phyloP scores from a whole-genome alignment of 2,888 invertebrate genomes.

The Dasypogon diadema region DNA sequence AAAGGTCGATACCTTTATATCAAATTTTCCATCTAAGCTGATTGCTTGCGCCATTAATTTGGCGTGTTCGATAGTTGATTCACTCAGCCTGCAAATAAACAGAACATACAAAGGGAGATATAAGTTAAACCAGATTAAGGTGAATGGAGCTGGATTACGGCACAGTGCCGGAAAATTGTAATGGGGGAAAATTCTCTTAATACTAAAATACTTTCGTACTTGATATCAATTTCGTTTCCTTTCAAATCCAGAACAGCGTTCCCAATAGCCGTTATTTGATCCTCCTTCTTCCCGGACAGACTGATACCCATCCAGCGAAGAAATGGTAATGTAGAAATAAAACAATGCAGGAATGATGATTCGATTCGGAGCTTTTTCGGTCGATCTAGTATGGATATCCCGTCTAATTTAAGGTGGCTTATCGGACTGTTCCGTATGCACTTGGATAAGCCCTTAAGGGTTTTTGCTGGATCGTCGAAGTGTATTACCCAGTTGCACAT shows the following conservation, averaged over 20 bases:
- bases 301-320: slow-evolving; percentile 63
- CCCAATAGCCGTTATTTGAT: slow-evolving; percentile 62
- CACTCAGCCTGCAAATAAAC: slow-evolving; percentile 60
- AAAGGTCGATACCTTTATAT: slow-evolving; percentile 63
- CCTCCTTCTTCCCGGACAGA: slow-evolving; percentile 62
- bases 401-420: slow-evolving; percentile 63
- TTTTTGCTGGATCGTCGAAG: slow-evolving; percentile 61
- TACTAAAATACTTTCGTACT: slow-evolving; percentile 58
- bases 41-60: slow-evolving; percentile 63
- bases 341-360: slow-evolving; percentile 61
- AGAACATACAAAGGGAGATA: slow-evolving; percentile 37
- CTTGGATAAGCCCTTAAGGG: slow-evolving; percentile 61
- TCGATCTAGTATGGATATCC: slow-evolving; percentile 62
- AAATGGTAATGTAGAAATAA: slow-evolving; percentile 60
- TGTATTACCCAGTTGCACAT: slow-evolving; percentile 63
- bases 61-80: slow-evolving; percentile 63
- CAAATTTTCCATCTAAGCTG: slow-evolving; percentile 63
- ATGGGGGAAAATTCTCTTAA: slow-evolving; percentile 16
- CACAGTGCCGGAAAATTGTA: neutral
- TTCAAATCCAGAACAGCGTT: slow-evolving; percentile 62
- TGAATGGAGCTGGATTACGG: neutral
- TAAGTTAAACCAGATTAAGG: slow-evolving; percentile 40
- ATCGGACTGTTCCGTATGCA: slow-evolving; percentile 61
- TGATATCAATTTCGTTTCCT: slow-evolving; percentile 63
- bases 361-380: slow-evolving; percentile 61